Percentiles rank a stretch among this genome's conserved stretches.
Conservation (phyloP, 1,140 invertebrate species). For the Alviniconcha marisindica region DNA sequence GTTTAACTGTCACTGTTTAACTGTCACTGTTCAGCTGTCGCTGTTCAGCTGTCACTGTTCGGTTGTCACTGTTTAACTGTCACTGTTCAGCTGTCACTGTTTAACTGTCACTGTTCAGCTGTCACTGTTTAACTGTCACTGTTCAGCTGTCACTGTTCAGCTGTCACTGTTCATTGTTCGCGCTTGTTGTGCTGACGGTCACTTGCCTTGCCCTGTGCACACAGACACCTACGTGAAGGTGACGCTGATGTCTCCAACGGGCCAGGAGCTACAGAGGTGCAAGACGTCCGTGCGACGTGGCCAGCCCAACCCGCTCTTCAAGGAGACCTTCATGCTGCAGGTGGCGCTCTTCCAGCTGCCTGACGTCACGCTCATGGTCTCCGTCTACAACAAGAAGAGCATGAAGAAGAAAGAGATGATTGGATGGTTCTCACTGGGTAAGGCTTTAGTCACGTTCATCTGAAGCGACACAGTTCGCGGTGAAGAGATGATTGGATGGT, state of each 20-base stretch:
- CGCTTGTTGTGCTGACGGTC: no score
- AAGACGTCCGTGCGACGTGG: constrained; percentile 93
- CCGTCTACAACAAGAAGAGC: constrained; percentile 92
- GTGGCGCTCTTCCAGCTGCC: constrained; percentile 95
- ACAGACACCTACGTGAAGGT: constrained; percentile 95
- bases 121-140: no score
- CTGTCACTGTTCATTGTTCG: no score
- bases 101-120: no score
- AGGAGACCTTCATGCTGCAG: constrained; percentile 97
- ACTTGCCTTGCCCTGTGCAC: no score
- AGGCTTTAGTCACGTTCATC: constrained; percentile 21
- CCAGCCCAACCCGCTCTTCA: constrained; percentile 96
- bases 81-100: no score
- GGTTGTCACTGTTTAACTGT: no score
- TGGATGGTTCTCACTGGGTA: constrained; percentile 93
- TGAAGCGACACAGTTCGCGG: no score
- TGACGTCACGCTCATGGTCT: constrained; percentile 96
- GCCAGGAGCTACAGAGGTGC: constrained; percentile 92
- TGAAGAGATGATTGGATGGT: constrained; percentile 98
- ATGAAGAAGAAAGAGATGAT: constrained; percentile 98
- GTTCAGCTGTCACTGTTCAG: no score
- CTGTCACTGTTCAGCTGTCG: no score
- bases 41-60: no score
- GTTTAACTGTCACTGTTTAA: no score
- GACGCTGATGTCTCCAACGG: constrained; percentile 91